Evolutionary conservation across 2,888 invertebrate genomes (phyloP).

Genomic region (Cryptocephalus primarius): DNA sequence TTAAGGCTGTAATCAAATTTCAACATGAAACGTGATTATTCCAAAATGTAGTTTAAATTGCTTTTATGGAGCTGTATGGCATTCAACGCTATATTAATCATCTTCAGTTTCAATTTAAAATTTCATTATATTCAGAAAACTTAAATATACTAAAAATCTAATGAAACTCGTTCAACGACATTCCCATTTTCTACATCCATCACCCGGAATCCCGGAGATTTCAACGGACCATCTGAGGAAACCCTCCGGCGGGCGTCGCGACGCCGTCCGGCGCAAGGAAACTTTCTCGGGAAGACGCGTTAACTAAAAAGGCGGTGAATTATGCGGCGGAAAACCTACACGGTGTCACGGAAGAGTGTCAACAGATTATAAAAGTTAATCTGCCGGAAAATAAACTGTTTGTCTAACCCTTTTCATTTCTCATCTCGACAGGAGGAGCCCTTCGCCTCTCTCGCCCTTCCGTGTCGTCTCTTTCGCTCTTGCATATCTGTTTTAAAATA

Average conservation of each 20-base stretch:
- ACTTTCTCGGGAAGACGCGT: constrained; percentile 11
- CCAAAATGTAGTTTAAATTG: no score
- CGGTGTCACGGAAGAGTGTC: constrained; percentile 30
- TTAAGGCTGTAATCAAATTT: no score
- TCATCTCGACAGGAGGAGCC: constrained; percentile 6
- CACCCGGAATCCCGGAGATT: constrained; percentile 11
- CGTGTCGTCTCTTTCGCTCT: constrained; percentile 11
- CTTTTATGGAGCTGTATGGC: no score
- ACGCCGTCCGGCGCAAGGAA: constrained; percentile 5
- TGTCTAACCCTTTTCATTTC: constrained; percentile 28
- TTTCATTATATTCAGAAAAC: no score
- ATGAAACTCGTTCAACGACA: not conserved
- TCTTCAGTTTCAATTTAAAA: no score
- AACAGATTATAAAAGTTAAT: constrained; percentile 36
- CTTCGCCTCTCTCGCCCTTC: not conserved
- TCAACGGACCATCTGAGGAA: constrained; percentile 8
- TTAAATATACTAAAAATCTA: no score
- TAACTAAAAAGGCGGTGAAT: constrained; percentile 16
- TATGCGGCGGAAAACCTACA: constrained; percentile 20
- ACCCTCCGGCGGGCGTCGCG: no score
- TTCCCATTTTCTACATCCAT: not conserved
- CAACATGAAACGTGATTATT: no score
- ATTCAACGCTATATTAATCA: no score
- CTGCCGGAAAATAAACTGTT: constrained; percentile 33
- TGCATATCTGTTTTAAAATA: constrained; percentile 24